phyloP scores from a whole-genome alignment of 2,888 invertebrate species.

The Trichopoda pennipes region DNA sequence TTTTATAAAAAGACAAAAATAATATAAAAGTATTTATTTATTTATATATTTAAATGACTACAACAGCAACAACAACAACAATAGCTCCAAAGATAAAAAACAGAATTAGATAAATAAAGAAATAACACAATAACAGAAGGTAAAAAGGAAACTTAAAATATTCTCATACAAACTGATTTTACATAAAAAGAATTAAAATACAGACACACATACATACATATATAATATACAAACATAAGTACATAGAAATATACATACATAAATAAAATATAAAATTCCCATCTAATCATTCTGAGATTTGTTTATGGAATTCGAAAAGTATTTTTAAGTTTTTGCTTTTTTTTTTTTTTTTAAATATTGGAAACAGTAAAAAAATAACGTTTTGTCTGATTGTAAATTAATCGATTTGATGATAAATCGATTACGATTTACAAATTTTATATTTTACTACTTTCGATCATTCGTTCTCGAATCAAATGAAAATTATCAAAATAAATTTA shows the following conservation, averaged over 20 bases:
- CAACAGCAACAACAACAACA: conserved; percentile 12
- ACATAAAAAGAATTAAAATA: background rate
- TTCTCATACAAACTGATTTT: conserved; percentile 2
- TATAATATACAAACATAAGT: background rate
- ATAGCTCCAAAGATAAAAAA: conserved; percentile 49
- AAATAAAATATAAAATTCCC: conserved; percentile 56
- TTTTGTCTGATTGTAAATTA: too few relatives aligned
- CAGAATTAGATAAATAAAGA: background rate
- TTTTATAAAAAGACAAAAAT: conserved; percentile 75
- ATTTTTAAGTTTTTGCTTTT: background rate
- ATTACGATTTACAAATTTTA: too few relatives aligned
- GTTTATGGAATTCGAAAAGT: conserved; percentile 50
- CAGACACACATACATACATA: background rate
- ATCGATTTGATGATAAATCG: too few relatives aligned
- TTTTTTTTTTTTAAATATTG: too few relatives aligned
- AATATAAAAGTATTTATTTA: conserved; percentile 24
- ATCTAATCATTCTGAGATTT: conserved; percentile 58
- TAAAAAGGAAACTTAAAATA: background rate
- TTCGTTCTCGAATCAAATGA: too few relatives aligned
- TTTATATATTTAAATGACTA: background rate
- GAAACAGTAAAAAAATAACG: too few relatives aligned
- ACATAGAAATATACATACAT: background rate
- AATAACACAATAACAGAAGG: background rate
- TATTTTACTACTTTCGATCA: too few relatives aligned
- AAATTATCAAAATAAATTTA: too few relatives aligned